Evolutionary conservation across 2,888 invertebrate species (phyloP).

Genomic region (Ichneumoninae sp.): DNA sequence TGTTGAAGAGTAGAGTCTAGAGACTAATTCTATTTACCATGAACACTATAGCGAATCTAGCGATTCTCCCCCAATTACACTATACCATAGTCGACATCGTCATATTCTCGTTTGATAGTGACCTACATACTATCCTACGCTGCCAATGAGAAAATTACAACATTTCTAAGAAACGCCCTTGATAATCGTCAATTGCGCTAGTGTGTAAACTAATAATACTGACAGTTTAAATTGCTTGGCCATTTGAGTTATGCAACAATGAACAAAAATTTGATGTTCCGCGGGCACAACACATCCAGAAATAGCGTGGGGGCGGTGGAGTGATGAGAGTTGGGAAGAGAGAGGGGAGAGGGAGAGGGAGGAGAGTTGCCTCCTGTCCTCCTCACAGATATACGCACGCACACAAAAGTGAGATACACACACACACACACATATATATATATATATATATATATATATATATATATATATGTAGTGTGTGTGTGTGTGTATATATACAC

Average conservation of each 20-base stretch:
- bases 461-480: background rate
- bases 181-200: background rate
- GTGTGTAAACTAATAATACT: background rate
- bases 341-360: constrained; percentile 39
- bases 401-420: constrained; percentile 1
- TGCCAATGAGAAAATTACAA: background rate
- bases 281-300: constrained; percentile 30
- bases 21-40: constrained; percentile 15
- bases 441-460: background rate
- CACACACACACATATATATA: background rate
- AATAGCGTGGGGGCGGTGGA: background rate
- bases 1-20: constrained; percentile 23
- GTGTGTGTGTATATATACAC: background rate
- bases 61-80: background rate
- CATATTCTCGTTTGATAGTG: background rate
- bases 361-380: constrained; percentile 37
- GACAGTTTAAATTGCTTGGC: background rate
- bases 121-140: background rate
- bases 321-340: constrained; percentile 11
- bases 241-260: constrained; percentile 18
- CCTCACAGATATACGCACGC: background rate
- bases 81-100: background rate
- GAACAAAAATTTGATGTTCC: constrained; percentile 11
- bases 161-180: background rate
- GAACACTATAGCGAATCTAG: background rate